Base-by-base conservation (phyloP, 2,113 vertebrate genomes). In the Mellivora capensis region DNA sequence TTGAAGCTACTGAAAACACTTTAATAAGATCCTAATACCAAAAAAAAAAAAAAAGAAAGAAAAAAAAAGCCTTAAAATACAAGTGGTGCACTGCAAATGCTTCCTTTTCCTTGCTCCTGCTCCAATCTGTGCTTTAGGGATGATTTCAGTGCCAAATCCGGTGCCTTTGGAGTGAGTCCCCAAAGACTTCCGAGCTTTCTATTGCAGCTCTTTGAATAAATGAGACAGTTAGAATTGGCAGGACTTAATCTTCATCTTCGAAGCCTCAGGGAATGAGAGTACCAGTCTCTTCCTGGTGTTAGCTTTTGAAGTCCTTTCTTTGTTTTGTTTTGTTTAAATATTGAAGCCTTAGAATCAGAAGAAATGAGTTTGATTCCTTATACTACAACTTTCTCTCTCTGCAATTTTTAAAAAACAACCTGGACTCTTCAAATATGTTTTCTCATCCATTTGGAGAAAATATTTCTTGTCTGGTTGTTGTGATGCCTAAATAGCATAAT, bases 141-240 rank as follows among this genome's bases (percentile, higher is more conserved):
- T 95, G 62, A 4, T 94, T 97, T 94, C 64, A 29, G 54, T 98
- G 98, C 98, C 97, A 98, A 98, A 97, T 95, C 59, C 25, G 11
- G 59, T 61, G 98, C 64, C 59, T 97, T 98, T 98, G 72, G 96
- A 91, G 94, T 86, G 89, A 18, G 20, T 37, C 97, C 88, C 97
- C 59, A 96, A 97, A 96, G 97, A 81, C 67, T 97, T 94, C 84
- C 47, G 85, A 96, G 97, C 97, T 97, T 94, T 98, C 94, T 98
- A 95, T 92, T 81, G n/a, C 90, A 96, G 93, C 69, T 97, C 71
- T 98, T 97, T 97, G 74, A 85, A 94, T 96, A 98, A 98, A 97
- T 93, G 92, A 98, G 93, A 81, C 67, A 90, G 97, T 88, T 84
- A 97, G 95, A 98, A 85, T 97, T 98, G 97, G 98, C 98, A 98